Conservation (phyloP, 2,888 invertebrate species). For the Xanthia togata region DNA sequence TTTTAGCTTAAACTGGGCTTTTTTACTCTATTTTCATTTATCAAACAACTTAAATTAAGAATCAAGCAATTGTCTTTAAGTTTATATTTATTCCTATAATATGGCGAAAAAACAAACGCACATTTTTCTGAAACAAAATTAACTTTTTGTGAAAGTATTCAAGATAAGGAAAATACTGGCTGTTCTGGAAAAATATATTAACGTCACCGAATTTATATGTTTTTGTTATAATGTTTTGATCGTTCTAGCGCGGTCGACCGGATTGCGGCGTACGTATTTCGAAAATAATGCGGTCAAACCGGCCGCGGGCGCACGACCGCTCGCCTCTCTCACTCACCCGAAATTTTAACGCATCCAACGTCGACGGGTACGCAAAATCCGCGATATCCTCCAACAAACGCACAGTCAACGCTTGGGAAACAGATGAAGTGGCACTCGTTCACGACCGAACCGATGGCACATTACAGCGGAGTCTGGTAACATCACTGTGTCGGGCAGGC, state of each 20-base stretch:
- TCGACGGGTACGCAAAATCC: conserved; percentile 85
- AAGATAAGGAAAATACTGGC: conserved; percentile 65
- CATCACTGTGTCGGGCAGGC: conserved; percentile 83
- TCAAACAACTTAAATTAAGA: background rate
- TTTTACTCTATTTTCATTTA: conserved; percentile 24
- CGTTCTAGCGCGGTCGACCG: conserved; percentile 87
- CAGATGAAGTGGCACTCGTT: conserved; percentile 85
- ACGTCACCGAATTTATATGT: conserved; percentile 80
- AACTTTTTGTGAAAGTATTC: conserved; percentile 64
- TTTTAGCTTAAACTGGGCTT: conserved; percentile 24
- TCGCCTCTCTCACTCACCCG: conserved; percentile 89
- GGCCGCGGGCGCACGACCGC: conserved; percentile 86
- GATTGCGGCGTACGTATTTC: conserved; percentile 89
- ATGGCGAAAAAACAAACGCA: conserved; percentile 40
- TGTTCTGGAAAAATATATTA: conserved; percentile 71
- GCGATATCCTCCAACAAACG: conserved; percentile 77
- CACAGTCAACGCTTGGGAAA: conserved; percentile 86
- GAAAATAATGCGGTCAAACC: conserved; percentile 90
- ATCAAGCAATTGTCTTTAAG: background rate
- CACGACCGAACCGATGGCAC: conserved; percentile 84
- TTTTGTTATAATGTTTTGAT: conserved; percentile 89
- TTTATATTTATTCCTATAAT: conserved; percentile 2
- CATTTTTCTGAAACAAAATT: conserved; percentile 48
- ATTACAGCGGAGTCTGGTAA: conserved; percentile 85
- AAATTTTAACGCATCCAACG: conserved; percentile 90